Percentiles rank a stretch among this genome's conserved stretches.
phyloP scores from a whole-genome alignment of 2,888 invertebrate species.

The Coelopa pilipes region DNA sequence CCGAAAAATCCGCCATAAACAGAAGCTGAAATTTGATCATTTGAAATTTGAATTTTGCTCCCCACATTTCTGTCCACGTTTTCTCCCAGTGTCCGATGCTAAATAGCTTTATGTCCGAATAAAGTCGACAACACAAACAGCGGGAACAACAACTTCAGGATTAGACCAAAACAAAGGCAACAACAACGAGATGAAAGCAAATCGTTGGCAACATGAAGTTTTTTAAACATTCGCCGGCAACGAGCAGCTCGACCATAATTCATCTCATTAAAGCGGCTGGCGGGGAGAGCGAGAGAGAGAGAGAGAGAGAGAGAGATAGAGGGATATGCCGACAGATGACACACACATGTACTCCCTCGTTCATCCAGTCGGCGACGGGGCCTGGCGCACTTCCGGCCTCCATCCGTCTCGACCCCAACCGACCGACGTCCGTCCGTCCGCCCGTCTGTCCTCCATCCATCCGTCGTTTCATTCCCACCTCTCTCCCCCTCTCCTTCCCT shows the following conservation, averaged over 20 bases:
- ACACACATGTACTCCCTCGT: too few relatives aligned
- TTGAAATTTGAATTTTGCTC: not conserved
- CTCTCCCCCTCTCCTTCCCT: too few relatives aligned
- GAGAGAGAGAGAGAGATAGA: too few relatives aligned
- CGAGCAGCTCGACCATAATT: constrained; percentile 30
- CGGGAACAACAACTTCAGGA: not conserved
- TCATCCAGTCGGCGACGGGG: not conserved
- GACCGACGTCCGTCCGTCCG: not conserved
- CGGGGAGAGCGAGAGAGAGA: constrained; percentile 4
- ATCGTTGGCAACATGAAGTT: constrained; percentile 27
- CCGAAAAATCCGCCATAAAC: too few relatives aligned
- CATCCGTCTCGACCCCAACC: not conserved
- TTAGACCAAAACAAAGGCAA: not conserved
- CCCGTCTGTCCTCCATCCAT: too few relatives aligned
- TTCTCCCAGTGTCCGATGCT: not conserved
- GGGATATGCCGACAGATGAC: too few relatives aligned
- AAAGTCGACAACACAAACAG: not conserved
- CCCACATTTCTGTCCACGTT: not conserved
- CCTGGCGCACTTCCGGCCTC: not conserved
- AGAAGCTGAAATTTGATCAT: not conserved
- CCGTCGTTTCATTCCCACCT: too few relatives aligned
- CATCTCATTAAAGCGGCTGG: constrained; percentile 39
- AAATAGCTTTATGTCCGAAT: constrained; percentile 22
- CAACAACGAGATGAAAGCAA: not conserved
- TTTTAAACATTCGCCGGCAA: constrained; percentile 1